These are phyloP conservation scores for Phallusia fumigata DNA, from an alignment of 23 tunicate genomes.

Conservation along the genomic window DNA sequence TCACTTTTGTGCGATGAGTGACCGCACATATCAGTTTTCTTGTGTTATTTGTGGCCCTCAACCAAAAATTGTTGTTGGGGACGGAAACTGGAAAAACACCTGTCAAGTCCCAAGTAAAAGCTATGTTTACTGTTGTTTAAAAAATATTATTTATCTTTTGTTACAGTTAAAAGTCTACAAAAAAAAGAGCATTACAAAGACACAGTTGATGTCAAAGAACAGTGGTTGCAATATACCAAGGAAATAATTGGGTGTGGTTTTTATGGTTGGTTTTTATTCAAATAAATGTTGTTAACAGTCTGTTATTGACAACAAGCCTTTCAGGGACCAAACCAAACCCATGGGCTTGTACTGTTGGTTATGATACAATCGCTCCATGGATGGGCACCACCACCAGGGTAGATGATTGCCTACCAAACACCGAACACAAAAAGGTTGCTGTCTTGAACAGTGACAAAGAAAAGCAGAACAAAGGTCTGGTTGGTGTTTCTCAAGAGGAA, in stretches of 20 bases:
- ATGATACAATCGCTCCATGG: slow-evolving; percentile 23
- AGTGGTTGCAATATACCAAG: neutral
- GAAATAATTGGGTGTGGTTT: slow-evolving; percentile 21
- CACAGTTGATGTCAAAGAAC: neutral
- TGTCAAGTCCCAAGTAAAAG: neutral
- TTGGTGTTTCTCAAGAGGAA: slow-evolving; percentile 14
- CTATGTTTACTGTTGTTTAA: too few species aligned
- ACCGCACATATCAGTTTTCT: neutral
- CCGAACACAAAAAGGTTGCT: neutral
- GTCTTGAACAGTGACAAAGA: neutral
- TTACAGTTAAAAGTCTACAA: neutral
- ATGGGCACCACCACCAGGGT: neutral
- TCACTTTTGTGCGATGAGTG: slow-evolving; percentile 7
- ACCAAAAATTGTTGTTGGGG: slow-evolving; percentile 16
- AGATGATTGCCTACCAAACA: neutral
- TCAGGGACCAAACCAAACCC: neutral
- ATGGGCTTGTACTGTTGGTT: neutral
- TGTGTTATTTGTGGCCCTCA: slow-evolving; percentile 12
- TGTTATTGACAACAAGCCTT: neutral
- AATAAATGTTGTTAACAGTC: neutral
- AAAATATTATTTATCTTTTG: too few species aligned
- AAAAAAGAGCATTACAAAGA: neutral
- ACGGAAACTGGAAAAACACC: slow-evolving; percentile 27
- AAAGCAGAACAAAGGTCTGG: neutral
- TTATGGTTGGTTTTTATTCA: neutral